Conservation (phyloP, 2,113 vertebrate genomes). For the Ailurus styani region DNA sequence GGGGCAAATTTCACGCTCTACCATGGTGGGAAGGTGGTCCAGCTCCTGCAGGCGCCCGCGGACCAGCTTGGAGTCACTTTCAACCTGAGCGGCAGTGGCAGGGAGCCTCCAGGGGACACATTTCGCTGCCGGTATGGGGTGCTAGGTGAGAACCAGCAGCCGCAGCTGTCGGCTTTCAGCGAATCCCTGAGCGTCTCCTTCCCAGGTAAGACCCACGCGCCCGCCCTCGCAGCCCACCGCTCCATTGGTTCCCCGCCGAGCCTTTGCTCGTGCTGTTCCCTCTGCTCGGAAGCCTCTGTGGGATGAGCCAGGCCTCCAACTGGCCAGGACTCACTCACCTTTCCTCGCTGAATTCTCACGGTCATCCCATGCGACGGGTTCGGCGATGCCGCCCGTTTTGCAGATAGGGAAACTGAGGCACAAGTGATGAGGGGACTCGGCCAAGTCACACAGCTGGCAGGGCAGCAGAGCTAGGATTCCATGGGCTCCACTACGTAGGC, state of each 20-base stretch:
- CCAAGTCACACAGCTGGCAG: neutral
- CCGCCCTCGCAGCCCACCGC: fast-evolving
- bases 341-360: neutral
- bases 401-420: neutral
- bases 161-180: conserved; percentile 57
- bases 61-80: conserved; percentile 44
- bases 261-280: neutral
- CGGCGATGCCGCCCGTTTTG: neutral
- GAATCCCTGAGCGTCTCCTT: neutral
- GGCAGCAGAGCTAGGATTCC: neutral
- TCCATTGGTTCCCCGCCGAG: fast-evolving
- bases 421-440: no score
- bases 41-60: conserved; percentile 34
- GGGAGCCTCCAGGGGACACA: neutral
- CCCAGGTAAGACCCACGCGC: conserved; percentile 42
- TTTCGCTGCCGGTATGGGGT: conserved; percentile 61
- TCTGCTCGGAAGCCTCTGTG: neutral
- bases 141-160: conserved; percentile 20
- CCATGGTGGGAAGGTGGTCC: neutral
- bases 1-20: conserved; percentile 68
- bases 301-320: neutral
- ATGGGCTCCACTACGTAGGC: neutral
- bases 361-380: neutral
- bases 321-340: neutral
- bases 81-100: neutral